Base-by-base conservation (phyloP, 2,888 invertebrate species). In the Rhaphigaster nebulosa region DNA sequence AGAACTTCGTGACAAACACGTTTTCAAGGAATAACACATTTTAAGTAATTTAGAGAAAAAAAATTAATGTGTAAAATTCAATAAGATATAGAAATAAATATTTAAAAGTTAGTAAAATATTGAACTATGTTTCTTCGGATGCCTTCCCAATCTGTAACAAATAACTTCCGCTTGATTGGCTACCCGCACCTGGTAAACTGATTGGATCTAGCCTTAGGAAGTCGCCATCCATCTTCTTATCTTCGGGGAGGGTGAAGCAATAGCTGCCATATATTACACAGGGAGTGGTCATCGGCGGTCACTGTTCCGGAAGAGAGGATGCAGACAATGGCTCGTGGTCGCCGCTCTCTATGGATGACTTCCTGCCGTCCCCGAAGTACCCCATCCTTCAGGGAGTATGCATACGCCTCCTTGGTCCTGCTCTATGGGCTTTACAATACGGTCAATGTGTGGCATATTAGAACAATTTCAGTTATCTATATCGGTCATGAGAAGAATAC, bases 261-360 rank as follows among this genome's bases (percentile, higher is more conserved):
- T 76, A 76, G 70, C 70, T 20, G 20, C 70, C 70, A 76, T 76
- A 76, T 76, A 76, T 76, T 76, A 76, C 70, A 20, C 1, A 76
- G 70, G 70, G 70, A 76, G 70, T 76, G 70, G 70, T 76, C 70
- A 76, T 76, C 70, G 70, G 70, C 34, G 34, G 70, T 20, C 70
- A 38, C 38, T 76, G 6, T 76, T 76, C 70, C 70, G 70, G 70
- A 76, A 76, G 15, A 76, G 70, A 76, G 70, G 70, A 38, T 76
- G 20, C 70, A 76, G 70, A 76, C 70, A 76, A 76, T 76, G 70
- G 65, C 34, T 23, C 34, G 20, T 76, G 34, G 34, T 76, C 12
- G 18, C 70, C 38, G 70, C 38, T 38, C 70, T 34, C 70, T 76
- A 38, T 76, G 70, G 70, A 38, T 76, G 70, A 76, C 70, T 76